A percentile compares a stretch with the other conserved stretches of the same genome.
Evolutionary conservation across 2,113 vertebrate species (phyloP).

Genomic region (Zosterops japonicus): DNA sequence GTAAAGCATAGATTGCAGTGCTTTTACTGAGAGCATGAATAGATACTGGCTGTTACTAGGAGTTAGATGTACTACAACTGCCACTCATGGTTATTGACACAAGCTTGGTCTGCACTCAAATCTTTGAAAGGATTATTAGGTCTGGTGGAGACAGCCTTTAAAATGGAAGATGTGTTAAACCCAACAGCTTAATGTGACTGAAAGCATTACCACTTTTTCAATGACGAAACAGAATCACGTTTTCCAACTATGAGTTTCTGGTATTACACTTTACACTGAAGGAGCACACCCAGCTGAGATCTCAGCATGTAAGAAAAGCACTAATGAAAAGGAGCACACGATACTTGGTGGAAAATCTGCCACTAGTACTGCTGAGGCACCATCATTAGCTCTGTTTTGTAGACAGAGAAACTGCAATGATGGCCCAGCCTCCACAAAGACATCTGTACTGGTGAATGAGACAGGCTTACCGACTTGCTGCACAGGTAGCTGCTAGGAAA

Average conservation of each 20-base stretch:
- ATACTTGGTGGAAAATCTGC: neutral
- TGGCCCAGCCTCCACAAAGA: neutral
- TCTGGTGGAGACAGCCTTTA: neutral
- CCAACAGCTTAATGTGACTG: neutral
- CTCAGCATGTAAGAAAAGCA: neutral
- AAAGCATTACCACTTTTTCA: neutral
- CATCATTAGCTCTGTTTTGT: neutral
- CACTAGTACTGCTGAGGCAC: neutral
- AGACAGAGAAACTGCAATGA: neutral
- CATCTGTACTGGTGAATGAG: neutral
- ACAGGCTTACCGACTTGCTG: neutral
- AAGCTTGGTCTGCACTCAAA: neutral
- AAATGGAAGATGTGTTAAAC: neutral
- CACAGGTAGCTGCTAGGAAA: neutral
- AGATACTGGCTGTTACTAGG: neutral
- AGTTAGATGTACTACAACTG: neutral
- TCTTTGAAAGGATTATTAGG: neutral
- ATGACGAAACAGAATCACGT: accelerated
- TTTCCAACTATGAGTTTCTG: neutral
- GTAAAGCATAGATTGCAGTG: neutral
- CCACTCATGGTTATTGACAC: neutral
- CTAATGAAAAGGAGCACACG: neutral
- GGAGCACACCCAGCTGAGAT: neutral
- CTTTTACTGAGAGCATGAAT: neutral
- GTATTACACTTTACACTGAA: neutral